phyloP scores from a whole-genome alignment of 2,888 invertebrate species.

The Timema podura region DNA sequence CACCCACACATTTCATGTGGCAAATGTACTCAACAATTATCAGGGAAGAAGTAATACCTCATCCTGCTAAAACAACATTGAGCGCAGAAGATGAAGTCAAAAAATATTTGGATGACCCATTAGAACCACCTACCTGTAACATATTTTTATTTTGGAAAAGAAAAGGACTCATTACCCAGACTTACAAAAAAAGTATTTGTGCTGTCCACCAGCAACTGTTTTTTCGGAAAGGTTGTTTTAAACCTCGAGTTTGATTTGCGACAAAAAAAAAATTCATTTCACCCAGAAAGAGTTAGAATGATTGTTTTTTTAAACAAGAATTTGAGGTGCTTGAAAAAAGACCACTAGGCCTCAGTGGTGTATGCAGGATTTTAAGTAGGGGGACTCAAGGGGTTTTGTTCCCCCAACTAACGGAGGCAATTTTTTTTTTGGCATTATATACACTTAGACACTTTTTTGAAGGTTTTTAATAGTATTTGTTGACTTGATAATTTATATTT shows the following conservation, averaged over 20 bases:
- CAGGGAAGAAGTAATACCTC: background rate
- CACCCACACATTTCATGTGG: slow-evolving; percentile 1
- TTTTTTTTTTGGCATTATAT: no score
- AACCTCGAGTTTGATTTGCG: background rate
- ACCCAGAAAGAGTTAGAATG: no score
- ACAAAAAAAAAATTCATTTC: background rate
- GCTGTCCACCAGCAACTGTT: background rate
- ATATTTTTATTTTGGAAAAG: background rate
- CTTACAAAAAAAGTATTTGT: background rate
- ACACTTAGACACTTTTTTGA: no score
- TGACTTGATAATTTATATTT: no score
- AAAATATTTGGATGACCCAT: background rate
- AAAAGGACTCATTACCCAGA: background rate
- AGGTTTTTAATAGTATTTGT: no score
- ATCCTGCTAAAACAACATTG: background rate
- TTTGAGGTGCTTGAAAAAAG: no score
- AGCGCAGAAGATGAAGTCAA: background rate
- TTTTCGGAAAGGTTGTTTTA: slow-evolving; percentile 3
- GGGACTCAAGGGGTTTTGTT: no score
- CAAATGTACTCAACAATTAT: background rate
- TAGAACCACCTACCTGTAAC: background rate
- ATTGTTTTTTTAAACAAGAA: no score
- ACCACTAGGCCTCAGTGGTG: no score
- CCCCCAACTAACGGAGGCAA: no score
- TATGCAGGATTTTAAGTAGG: no score